Conservation (phyloP, 2,797 vertebrate genomes). For the Sebastes dallii region DNA sequence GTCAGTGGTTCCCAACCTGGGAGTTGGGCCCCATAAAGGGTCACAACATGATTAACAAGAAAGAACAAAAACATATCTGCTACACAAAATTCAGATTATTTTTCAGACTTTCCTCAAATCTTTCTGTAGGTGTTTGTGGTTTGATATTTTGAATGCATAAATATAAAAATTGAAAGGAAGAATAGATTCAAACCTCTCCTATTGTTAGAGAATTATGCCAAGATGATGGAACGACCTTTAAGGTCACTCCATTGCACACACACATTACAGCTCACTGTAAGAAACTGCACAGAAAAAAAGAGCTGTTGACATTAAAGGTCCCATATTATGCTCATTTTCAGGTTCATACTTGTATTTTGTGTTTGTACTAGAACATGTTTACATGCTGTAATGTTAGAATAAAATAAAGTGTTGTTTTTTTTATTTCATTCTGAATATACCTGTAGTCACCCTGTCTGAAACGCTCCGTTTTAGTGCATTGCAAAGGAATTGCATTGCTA, state of each 20-base stretch:
- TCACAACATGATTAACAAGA: not conserved
- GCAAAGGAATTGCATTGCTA: too few species aligned
- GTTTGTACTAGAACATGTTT: too few species aligned
- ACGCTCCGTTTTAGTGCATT: too few species aligned
- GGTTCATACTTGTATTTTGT: too few species aligned
- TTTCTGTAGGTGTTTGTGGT: too few species aligned
- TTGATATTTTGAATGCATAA: not conserved
- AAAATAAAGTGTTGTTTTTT: too few species aligned
- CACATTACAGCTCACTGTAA: not conserved
- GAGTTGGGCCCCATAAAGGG: not conserved
- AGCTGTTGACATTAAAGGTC: not conserved
- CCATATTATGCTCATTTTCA: too few species aligned
- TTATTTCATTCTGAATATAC: too few species aligned
- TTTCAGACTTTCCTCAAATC: not conserved
- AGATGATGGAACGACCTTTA: not conserved
- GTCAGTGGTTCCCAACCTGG: not conserved
- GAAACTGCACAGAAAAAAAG: not conserved
- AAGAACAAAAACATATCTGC: not conserved
- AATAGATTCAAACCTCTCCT: not conserved
- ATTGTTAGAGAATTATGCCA: not conserved
- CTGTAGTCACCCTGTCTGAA: too few species aligned
- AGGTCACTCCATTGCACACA: not conserved
- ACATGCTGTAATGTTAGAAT: too few species aligned
- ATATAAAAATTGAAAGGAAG: not conserved
- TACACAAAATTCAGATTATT: not conserved